These are phyloP conservation scores for Eleutherodactylus coqui DNA, from an alignment of 2,797 vertebrate species.

Conservation along the genomic window DNA sequence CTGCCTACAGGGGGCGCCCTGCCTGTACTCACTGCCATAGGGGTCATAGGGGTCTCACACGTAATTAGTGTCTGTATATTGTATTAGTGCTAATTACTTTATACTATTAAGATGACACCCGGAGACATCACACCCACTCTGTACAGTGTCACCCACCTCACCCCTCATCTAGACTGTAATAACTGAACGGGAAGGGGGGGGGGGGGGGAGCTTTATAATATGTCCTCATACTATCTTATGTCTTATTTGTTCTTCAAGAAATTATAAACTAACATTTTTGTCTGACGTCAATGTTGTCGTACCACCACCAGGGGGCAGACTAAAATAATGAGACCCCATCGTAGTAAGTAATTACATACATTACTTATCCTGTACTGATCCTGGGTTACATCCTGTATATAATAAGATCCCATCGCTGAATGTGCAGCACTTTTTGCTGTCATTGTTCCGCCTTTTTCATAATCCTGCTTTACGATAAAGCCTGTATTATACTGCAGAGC, in stretches of 20 bases:
- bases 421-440: too few relatives aligned
- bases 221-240: background rate
- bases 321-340: background rate
- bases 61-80: background rate
- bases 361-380: too few relatives aligned
- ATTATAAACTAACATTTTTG: background rate
- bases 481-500: too few relatives aligned
- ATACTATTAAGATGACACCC: background rate
- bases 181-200: background rate
- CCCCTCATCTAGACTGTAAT: background rate
- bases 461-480: too few relatives aligned
- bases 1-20: slow-evolving; percentile 8
- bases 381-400: too few relatives aligned
- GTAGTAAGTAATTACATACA: too few relatives aligned
- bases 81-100: slow-evolving; percentile 33
- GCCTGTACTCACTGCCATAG: background rate
- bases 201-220: background rate
- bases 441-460: too few relatives aligned
- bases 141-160: background rate
- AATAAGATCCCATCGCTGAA: too few relatives aligned
- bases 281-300: background rate
- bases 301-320: background rate
- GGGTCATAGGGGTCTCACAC: background rate
- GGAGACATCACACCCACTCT: background rate
- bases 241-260: background rate